Evolutionary conservation across 2,888 invertebrate species (phyloP).

Genomic region (Melanostoma mellinum): DNA sequence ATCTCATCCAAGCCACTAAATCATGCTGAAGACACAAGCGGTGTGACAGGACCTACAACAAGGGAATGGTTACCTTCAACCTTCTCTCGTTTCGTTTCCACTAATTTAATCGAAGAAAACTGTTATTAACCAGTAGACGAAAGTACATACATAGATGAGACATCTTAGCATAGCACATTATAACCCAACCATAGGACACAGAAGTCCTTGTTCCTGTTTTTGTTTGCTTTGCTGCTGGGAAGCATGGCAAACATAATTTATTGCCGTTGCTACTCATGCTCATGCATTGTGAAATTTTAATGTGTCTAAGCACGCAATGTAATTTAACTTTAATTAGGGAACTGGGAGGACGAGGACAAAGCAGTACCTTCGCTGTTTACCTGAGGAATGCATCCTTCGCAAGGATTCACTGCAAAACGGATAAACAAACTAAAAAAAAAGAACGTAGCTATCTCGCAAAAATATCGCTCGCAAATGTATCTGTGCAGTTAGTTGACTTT

Average conservation of each 20-base stretch:
- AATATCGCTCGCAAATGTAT: conserved; percentile 61
- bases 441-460: conserved; percentile 35
- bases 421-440: conserved; percentile 49
- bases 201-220: conserved; percentile 51
- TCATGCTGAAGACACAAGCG: conserved; percentile 28
- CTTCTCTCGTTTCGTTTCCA: conserved; percentile 43
- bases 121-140: conserved; percentile 71
- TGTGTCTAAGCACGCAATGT: conserved; percentile 82
- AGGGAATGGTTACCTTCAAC: conserved; percentile 17
- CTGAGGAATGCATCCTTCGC: conserved; percentile 62
- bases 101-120: conserved; percentile 73
- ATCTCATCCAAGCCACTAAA: conserved; percentile 45
- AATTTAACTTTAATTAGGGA: conserved; percentile 82
- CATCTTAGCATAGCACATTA: conserved; percentile 24
- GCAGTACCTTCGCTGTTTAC: conserved; percentile 52
- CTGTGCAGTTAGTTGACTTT: conserved; percentile 45
- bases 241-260: conserved; percentile 71
- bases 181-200: too few species aligned
- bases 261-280: conserved; percentile 68
- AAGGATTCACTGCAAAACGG: conserved; percentile 51
- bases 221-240: conserved; percentile 53
- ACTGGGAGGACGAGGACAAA: conserved; percentile 80
- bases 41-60: conserved; percentile 44
- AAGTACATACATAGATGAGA: conserved; percentile 56
- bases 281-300: conserved; percentile 78